Percentiles rank a stretch among this genome's conserved stretches.
These are phyloP conservation scores for Antheraea pernyi DNA, from an alignment of 1,140 invertebrate species.

Conservation along the genomic window DNA sequence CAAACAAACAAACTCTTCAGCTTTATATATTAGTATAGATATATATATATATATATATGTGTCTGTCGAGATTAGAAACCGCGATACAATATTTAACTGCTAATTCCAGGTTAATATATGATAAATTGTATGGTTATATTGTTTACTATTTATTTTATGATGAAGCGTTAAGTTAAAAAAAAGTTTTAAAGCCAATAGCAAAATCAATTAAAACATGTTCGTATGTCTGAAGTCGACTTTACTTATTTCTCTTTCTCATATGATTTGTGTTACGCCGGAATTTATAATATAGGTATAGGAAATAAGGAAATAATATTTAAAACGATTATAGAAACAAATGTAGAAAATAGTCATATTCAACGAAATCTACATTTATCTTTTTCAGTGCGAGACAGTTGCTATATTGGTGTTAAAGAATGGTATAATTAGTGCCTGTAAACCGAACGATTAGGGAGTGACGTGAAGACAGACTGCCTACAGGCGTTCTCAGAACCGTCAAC, in stretches of 20 bases:
- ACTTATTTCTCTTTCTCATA: constrained; percentile 18
- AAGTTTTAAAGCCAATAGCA: too few relatives aligned
- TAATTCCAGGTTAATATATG: too few relatives aligned
- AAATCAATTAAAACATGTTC: background rate
- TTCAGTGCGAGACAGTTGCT: constrained; percentile 29
- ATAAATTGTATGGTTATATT: too few relatives aligned
- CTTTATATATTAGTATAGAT: too few relatives aligned
- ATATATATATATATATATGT: too few relatives aligned
- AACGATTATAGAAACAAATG: background rate
- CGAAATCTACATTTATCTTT: constrained; percentile 41
- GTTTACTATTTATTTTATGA: too few relatives aligned
- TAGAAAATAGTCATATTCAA: constrained; percentile 10
- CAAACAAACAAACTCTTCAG: too few relatives aligned
- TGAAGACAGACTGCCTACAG: constrained; percentile 19
- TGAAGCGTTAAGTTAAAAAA: too few relatives aligned
- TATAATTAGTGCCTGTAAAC: constrained; percentile 32
- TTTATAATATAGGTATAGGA: constrained; percentile 15
- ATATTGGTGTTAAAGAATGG: constrained; percentile 33
- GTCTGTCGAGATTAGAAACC: too few relatives aligned
- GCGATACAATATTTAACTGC: too few relatives aligned
- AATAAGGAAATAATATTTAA: background rate
- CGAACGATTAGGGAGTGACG: constrained; percentile 30
- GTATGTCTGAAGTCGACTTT: background rate
- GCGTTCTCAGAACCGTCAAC: constrained; percentile 25
- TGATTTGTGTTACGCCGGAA: constrained; percentile 24